Conservation (phyloP, 2,113 vertebrate species). For the Saguinus midas region DNA sequence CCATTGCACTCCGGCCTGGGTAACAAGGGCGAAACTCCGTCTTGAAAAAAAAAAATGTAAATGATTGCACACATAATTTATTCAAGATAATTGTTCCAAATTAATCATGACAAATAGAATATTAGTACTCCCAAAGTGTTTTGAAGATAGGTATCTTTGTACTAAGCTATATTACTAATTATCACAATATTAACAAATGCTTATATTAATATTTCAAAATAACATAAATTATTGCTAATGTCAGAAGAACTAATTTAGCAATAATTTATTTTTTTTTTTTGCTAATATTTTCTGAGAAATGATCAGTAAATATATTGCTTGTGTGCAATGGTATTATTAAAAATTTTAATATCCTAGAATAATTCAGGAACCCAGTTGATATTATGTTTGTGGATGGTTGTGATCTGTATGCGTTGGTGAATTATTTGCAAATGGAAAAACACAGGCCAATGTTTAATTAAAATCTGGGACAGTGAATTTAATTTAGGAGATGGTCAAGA, state of each 20-base stretch:
- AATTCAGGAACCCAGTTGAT: background rate
- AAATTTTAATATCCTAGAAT: background rate
- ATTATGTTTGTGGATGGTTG: background rate
- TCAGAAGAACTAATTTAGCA: background rate
- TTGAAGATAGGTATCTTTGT: background rate
- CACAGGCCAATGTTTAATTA: background rate
- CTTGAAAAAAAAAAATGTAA: background rate
- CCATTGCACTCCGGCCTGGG: no score
- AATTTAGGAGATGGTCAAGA: background rate
- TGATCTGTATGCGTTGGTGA: background rate
- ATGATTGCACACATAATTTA: background rate
- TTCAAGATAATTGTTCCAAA: background rate
- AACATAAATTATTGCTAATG: background rate
- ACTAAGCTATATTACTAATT: background rate
- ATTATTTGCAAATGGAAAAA: background rate
- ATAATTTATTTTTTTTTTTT: background rate
- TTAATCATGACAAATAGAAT: background rate
- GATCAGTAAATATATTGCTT: background rate
- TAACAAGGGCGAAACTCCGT: no score
- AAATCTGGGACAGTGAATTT: background rate
- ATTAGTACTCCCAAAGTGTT: background rate
- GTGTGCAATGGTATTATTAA: background rate
- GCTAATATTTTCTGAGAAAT: background rate
- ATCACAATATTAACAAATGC: background rate
- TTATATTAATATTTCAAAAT: background rate